phyloP scores from a whole-genome alignment of 2,113 vertebrate genomes.

The Eudorcas thomsonii region DNA sequence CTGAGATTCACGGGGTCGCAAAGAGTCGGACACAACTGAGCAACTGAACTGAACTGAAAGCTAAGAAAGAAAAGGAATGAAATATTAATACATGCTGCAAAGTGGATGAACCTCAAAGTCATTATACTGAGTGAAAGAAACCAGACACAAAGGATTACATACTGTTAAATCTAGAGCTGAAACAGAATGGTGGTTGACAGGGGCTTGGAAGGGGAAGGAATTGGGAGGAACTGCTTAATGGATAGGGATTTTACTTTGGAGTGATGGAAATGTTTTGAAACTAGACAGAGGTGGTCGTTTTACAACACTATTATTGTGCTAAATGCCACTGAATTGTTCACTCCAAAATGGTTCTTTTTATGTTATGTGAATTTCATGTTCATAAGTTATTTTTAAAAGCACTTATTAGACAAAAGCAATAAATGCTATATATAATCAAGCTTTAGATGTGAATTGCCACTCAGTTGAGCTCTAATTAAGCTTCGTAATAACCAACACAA shows the following conservation, averaged over 20 bases:
- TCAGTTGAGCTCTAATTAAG: conserved; percentile 37
- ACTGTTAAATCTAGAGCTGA: not conserved
- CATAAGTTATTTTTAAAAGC: not conserved
- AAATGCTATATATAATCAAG: not conserved
- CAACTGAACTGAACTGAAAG: not conserved
- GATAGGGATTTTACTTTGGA: not conserved
- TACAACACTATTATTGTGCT: not conserved
- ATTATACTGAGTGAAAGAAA: not conserved
- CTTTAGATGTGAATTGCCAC: conserved; percentile 19
- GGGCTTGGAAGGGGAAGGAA: not conserved
- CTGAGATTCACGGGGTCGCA: no score
- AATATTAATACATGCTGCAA: not conserved
- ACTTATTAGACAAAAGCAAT: not conserved
- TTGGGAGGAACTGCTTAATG: not conserved
- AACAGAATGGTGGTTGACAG: not conserved
- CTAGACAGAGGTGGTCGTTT: not conserved
- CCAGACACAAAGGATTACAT: not conserved
- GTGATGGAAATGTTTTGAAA: not conserved
- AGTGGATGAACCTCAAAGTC: not conserved
- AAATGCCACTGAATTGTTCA: not conserved
- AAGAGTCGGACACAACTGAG: no score
- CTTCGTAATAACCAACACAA: conserved; percentile 24
- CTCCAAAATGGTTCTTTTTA: not conserved
- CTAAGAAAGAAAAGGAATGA: not conserved
- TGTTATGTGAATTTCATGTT: not conserved